Evolutionary conservation across 2,113 vertebrate species (phyloP).

Genomic region (Thamnophis sirtalis): DNA sequence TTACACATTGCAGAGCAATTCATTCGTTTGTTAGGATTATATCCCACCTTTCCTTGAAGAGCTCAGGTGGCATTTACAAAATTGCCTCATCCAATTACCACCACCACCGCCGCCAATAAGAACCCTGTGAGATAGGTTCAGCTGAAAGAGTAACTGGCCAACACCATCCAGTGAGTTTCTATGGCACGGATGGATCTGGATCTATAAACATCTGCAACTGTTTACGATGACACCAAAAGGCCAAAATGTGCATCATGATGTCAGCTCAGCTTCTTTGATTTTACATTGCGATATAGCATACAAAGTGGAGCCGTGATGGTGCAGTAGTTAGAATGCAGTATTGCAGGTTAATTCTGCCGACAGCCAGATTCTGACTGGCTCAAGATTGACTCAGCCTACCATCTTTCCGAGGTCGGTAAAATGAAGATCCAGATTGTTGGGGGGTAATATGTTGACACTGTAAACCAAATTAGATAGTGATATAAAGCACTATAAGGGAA

Average conservation of each 20-base stretch:
- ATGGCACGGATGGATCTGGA: neutral
- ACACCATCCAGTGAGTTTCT: neutral
- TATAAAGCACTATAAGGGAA: neutral
- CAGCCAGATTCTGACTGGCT: neutral
- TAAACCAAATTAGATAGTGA: neutral
- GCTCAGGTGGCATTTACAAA: neutral
- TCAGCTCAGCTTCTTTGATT: neutral
- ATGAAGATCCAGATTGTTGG: no score
- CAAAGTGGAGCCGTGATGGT: neutral
- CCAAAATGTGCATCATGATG: neutral
- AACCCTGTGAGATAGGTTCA: neutral
- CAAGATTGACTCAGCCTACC: neutral
- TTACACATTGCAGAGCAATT: constrained; percentile 6
- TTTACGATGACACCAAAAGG: neutral
- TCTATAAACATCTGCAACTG: neutral
- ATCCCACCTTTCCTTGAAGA: neutral
- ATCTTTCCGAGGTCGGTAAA: no score
- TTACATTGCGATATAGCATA: neutral
- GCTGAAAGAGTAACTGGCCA: neutral
- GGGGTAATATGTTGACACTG: no score
- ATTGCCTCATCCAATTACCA: neutral
- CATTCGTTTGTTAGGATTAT: neutral
- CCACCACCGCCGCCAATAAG: no score
- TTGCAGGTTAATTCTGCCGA: neutral
- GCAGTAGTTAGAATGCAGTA: neutral